These are phyloP conservation scores for Phylloscopus collybita DNA, from an alignment of 2,797 vertebrate genomes.

Conservation along the genomic window DNA sequence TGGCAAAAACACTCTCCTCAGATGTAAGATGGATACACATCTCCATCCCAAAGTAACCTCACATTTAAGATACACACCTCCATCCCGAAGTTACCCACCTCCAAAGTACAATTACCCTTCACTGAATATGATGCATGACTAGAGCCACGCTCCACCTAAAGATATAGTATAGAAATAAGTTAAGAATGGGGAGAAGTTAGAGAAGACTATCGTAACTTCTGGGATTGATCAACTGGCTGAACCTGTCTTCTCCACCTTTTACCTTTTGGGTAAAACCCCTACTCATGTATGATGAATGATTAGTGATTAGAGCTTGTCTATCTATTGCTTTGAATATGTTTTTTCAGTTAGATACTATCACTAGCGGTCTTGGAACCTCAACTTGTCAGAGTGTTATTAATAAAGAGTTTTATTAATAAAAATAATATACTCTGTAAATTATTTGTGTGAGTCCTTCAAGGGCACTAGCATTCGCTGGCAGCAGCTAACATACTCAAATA, in stretches of 20 bases:
- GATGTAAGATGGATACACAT: not conserved
- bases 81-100: not conserved
- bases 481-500: not conserved
- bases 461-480: not conserved
- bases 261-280: not conserved
- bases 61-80: not conserved
- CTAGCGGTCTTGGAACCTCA: rapidly evolving
- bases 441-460: not conserved
- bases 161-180: not conserved
- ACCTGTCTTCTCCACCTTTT: not conserved
- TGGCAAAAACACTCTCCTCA: not conserved
- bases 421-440: not conserved
- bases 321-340: not conserved
- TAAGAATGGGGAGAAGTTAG: not conserved
- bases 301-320: not conserved
- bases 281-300: not conserved
- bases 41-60: not conserved
- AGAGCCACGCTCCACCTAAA: not conserved
- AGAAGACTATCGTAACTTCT: not conserved
- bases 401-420: not conserved
- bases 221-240: rapidly evolving
- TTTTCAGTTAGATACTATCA: not conserved
- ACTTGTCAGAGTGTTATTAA: not conserved
- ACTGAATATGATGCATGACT: not conserved
- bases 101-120: not conserved